Evolutionary conservation across 2,113 vertebrate genomes (phyloP).

Genomic region (Speoplatyrhinus poulsoni): DNA sequence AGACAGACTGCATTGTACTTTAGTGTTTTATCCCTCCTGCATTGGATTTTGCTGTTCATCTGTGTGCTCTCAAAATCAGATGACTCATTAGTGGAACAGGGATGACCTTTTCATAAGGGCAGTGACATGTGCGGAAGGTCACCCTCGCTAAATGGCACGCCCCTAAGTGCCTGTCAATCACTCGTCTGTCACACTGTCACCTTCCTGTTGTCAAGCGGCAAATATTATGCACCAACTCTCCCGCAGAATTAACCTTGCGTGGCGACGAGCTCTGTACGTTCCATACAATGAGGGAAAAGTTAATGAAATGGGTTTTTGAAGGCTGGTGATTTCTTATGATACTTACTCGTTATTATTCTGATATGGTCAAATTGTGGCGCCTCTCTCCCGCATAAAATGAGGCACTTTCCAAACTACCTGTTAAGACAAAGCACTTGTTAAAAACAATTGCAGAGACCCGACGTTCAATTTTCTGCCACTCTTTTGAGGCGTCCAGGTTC

Average conservation of each 20-base stretch:
- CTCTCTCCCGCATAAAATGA: neutral
- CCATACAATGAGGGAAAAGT: slow-evolving; percentile 15
- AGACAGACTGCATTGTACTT: no score
- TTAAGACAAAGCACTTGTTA: slow-evolving; percentile 25
- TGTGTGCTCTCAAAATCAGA: slow-evolving; percentile 51
- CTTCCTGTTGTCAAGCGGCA: slow-evolving; percentile 53
- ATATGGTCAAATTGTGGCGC: neutral
- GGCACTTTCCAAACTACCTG: slow-evolving; percentile 43
- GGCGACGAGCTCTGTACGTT: slow-evolving; percentile 5
- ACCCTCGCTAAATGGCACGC: slow-evolving; percentile 70
- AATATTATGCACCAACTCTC: slow-evolving; percentile 57
- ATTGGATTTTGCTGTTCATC: slow-evolving; percentile 29
- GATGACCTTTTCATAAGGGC: slow-evolving; percentile 76
- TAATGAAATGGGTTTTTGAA: slow-evolving; percentile 32
- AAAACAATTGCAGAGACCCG: slow-evolving; percentile 38
- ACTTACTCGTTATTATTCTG: neutral
- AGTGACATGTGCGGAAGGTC: slow-evolving; percentile 75
- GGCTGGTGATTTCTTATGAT: neutral
- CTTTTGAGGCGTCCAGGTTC: slow-evolving; percentile 56
- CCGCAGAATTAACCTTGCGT: slow-evolving; percentile 45
- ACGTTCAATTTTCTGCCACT: slow-evolving; percentile 52
- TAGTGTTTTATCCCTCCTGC: neutral
- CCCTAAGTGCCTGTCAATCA: slow-evolving; percentile 75
- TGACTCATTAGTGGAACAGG: slow-evolving; percentile 75
- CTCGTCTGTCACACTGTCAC: slow-evolving; percentile 52